A percentile compares a stretch with the other conserved stretches of the same genome.
These are phyloP conservation scores for Amazona guildingii DNA, from an alignment of 2,113 vertebrate genomes.

Conservation along the genomic window DNA sequence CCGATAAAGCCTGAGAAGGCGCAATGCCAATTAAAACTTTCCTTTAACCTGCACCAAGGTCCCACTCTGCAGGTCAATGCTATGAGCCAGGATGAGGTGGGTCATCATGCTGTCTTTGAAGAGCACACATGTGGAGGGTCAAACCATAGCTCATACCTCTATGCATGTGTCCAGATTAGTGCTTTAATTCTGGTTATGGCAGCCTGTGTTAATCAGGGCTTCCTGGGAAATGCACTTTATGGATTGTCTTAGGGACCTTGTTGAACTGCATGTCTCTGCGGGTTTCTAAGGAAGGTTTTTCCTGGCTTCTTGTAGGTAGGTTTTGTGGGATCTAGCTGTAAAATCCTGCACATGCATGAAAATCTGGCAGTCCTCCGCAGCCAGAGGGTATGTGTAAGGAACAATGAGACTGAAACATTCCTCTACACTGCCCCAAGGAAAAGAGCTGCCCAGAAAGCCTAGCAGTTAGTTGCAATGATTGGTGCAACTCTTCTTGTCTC, in stretches of 20 bases:
- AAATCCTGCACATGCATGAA: rapidly evolving
- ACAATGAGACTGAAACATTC: background rate
- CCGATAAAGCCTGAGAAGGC: background rate
- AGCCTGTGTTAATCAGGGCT: background rate
- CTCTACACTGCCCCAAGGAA: background rate
- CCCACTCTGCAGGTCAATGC: background rate
- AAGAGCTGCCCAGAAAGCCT: background rate
- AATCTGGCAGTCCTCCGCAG: background rate
- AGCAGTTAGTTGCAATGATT: background rate
- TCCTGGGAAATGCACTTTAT: background rate
- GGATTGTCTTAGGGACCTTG: background rate
- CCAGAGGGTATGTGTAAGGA: background rate
- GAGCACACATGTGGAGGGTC: background rate
- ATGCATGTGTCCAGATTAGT: background rate
- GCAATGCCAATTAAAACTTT: background rate
- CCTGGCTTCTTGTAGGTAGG: background rate
- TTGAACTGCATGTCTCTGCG: background rate
- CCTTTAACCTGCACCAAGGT: background rate
- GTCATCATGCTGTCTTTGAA: background rate
- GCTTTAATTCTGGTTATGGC: background rate
- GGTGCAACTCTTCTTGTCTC: background rate
- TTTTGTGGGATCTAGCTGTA: background rate
- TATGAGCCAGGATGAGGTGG: background rate
- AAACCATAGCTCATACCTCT: background rate
- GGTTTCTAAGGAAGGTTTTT: background rate